Evolutionary conservation across 2,888 invertebrate genomes (phyloP).

Genomic region (Pachydiplax longipennis): DNA sequence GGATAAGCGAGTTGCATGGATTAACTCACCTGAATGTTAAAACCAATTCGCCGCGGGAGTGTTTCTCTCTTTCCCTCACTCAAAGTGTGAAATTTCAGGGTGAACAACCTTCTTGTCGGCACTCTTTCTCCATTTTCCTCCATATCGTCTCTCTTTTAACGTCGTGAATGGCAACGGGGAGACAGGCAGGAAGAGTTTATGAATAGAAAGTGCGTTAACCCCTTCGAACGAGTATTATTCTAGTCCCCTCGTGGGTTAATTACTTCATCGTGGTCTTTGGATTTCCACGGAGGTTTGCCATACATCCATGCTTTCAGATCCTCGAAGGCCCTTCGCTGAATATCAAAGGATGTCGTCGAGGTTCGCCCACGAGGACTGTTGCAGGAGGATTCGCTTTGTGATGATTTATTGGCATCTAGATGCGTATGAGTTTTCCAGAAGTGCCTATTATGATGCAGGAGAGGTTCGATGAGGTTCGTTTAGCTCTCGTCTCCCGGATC

Average conservation of each 20-base stretch:
- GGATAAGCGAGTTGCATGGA: not conserved
- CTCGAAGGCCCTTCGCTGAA: not conserved
- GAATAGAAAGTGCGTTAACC: not conserved
- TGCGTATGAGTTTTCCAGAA: too few relatives aligned
- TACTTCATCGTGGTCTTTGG: not conserved
- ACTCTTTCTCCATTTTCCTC: not conserved
- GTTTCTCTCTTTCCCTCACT: not conserved
- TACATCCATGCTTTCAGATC: not conserved
- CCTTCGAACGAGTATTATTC: not conserved
- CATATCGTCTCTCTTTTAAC: not conserved
- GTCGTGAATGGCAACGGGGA: not conserved
- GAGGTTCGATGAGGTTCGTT: too few relatives aligned
- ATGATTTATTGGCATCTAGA: too few relatives aligned
- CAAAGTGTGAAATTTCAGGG: conserved; percentile 24
- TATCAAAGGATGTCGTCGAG: too few relatives aligned
- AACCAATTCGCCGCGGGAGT: not conserved
- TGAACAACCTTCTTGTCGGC: conserved; percentile 12
- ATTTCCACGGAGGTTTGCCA: not conserved
- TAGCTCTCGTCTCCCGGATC: too few relatives aligned
- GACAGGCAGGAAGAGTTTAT: not conserved
- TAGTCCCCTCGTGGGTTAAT: not conserved
- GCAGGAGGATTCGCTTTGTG: too few relatives aligned
- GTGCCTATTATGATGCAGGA: too few relatives aligned
- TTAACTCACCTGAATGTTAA: not conserved
- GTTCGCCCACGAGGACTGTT: too few relatives aligned